Percentiles rank a stretch among this genome's conserved stretches.
phyloP scores from a whole-genome alignment of 1,140 invertebrate genomes.

The Drosophila setifemur region DNA sequence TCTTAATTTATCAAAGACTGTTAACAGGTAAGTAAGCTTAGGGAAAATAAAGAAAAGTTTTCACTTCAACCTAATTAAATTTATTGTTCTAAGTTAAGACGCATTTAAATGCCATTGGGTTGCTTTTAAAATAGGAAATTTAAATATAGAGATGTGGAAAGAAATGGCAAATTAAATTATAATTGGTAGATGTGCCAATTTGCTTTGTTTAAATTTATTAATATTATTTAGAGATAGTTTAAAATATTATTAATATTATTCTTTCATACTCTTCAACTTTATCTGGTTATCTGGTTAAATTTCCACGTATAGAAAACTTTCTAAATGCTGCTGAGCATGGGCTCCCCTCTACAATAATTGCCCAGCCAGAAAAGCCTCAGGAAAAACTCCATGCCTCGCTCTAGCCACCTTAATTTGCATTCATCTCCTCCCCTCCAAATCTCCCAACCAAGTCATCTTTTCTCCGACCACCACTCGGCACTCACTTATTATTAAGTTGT shows the following conservation, averaged over 20 bases:
- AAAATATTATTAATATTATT: too few relatives aligned
- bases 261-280: not conserved
- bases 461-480: constrained; percentile 22
- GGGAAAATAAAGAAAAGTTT: not conserved
- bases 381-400: not conserved
- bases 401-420: constrained; percentile 3
- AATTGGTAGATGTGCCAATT: too few relatives aligned
- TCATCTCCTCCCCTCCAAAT: not conserved
- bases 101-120: constrained; percentile 53
- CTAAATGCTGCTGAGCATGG: constrained; percentile 9
- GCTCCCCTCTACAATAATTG: constrained; percentile 16
- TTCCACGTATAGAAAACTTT: constrained; percentile 24
- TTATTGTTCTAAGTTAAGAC: constrained; percentile 1
- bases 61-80: constrained; percentile 2
- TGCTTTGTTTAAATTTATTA: too few relatives aligned
- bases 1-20: too few relatives aligned
- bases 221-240: too few relatives aligned
- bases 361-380: not conserved
- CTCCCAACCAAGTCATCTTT: constrained; percentile 11
- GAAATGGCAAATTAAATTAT: too few relatives aligned
- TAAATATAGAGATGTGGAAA: not conserved
- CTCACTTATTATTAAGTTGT: constrained; percentile 73
- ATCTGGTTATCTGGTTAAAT: constrained; percentile 11
- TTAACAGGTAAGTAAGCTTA: constrained; percentile 66
- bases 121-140: constrained; percentile 35